Conservation (phyloP, 2,113 vertebrate genomes). For the Isichthys henryi region DNA sequence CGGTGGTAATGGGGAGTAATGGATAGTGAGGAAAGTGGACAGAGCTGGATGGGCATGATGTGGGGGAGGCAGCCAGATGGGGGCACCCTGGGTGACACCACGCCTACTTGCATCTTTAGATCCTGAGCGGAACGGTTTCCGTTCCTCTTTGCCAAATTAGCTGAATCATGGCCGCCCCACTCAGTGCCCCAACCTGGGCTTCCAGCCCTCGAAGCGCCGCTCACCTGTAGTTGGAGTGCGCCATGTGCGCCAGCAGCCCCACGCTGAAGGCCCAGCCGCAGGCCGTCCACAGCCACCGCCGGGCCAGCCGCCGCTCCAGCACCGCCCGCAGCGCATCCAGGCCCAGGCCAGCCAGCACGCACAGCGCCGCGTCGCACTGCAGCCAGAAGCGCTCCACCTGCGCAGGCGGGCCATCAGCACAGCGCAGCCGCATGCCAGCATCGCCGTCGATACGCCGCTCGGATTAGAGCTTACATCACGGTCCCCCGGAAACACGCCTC, state of each 20-base stretch:
- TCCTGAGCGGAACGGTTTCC: background rate
- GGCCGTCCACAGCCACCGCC: conserved; percentile 41
- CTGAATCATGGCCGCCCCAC: background rate
- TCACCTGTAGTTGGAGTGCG: conserved; percentile 80
- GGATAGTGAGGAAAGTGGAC: background rate
- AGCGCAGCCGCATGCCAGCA: background rate
- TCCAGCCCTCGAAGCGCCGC: background rate
- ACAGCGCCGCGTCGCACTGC: conserved; percentile 80
- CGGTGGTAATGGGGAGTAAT: background rate
- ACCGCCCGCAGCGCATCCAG: conserved; percentile 49
- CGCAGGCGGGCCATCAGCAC: conserved; percentile 19
- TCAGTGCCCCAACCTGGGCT: background rate
- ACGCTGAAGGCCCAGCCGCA: conserved; percentile 72
- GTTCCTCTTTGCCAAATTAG: background rate
- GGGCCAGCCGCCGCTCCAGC: conserved; percentile 49
- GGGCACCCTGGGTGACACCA: background rate
- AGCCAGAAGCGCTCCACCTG: conserved; percentile 97
- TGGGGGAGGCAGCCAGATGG: background rate
- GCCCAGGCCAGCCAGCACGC: conserved; percentile 80
- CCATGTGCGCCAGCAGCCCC: conserved; percentile 61
- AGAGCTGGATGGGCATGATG: background rate
- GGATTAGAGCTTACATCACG: background rate
- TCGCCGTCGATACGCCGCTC: background rate
- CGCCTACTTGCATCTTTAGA: background rate
- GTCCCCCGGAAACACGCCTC: background rate